phyloP scores from a whole-genome alignment of 2,113 vertebrate species.

The Tapirus terrestris region DNA sequence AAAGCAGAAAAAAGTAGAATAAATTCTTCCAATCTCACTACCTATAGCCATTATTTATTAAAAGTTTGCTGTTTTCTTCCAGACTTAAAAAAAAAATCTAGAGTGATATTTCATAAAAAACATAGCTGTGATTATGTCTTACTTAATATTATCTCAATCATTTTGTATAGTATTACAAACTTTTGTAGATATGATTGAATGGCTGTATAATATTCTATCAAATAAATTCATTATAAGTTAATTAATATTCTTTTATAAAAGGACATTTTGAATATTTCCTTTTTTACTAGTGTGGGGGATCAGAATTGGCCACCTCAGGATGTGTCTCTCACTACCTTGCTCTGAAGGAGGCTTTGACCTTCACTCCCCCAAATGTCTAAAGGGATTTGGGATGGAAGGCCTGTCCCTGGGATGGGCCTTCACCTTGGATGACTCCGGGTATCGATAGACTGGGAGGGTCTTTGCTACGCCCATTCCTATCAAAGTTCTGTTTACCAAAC shows the following conservation, averaged over 20 bases:
- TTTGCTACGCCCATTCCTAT: no score
- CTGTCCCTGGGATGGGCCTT: no score
- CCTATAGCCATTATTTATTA: neutral
- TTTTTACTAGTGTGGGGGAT: neutral
- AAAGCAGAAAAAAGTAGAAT: neutral
- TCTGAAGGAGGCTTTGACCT: no score
- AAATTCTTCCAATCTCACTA: neutral
- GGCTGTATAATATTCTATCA: neutral
- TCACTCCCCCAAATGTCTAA: no score
- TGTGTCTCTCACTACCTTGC: no score
- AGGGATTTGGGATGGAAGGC: no score
- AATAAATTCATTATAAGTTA: neutral
- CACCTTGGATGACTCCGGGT: no score
- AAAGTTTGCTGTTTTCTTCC: neutral
- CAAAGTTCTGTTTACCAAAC: no score
- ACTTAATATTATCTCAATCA: neutral
- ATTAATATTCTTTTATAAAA: neutral
- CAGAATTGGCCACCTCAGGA: no score
- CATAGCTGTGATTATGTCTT: neutral
- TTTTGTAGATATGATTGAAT: neutral
- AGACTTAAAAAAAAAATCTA: neutral
- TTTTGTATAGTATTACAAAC: neutral
- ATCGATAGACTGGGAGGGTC: no score
- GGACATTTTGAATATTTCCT: neutral
- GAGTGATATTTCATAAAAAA: neutral